Evolutionary conservation across 2,888 invertebrate genomes (phyloP).

Genomic region (Morinoia aosen): DNA sequence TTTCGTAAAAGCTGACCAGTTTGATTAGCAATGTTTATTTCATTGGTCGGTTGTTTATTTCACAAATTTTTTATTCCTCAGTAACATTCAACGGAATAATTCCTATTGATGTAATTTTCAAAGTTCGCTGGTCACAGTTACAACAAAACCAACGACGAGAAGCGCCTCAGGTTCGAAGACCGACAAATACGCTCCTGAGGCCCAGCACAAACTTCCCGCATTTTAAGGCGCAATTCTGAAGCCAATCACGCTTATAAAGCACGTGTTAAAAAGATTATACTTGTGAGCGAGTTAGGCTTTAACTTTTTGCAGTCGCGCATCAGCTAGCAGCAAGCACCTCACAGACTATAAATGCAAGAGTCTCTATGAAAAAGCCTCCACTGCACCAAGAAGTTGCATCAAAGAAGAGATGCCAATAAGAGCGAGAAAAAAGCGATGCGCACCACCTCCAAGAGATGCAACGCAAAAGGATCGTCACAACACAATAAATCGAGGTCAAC

Average conservation of each 20-base stretch:
- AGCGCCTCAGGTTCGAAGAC: background rate
- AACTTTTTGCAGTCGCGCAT: no score
- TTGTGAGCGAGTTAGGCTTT: no score
- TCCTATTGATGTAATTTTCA: background rate
- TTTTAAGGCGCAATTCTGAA: background rate
- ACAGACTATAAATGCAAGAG: background rate
- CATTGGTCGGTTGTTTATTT: no score
- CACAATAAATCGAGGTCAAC: background rate
- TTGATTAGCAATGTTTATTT: no score
- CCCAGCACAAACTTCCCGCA: background rate
- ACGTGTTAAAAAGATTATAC: no score
- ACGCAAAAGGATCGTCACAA: background rate
- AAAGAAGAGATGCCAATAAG: background rate
- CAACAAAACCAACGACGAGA: background rate
- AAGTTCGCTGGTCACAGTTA: background rate
- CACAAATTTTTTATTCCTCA: no score
- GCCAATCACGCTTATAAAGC: background rate
- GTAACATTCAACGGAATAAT: background rate
- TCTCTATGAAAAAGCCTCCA: background rate
- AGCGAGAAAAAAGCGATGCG: background rate
- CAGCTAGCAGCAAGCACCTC: background rate
- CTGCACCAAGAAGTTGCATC: background rate
- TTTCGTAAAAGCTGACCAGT: background rate
- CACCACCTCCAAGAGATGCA: background rate
- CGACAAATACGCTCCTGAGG: background rate